These are phyloP conservation scores for Ichneumoninae sp. DNA, from an alignment of 2,888 invertebrate genomes.

Conservation along the genomic window DNA sequence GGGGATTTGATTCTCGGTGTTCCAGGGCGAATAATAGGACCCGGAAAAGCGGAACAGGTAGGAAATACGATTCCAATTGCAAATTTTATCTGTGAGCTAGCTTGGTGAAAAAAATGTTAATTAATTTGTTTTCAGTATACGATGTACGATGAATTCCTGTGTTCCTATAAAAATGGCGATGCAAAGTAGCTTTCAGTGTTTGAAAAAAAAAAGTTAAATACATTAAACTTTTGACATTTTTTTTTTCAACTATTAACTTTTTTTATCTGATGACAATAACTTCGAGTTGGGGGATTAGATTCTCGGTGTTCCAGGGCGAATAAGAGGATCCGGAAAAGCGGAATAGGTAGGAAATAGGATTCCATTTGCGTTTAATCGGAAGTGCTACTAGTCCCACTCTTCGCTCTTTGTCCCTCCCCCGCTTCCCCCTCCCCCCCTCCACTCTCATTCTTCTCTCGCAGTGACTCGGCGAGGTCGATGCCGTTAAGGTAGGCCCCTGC, in stretches of 20 bases:
- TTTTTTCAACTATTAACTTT: neutral
- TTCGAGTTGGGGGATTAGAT: neutral
- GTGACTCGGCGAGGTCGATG: neutral
- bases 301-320: conserved; percentile 35
- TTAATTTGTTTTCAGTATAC: too few relatives aligned
- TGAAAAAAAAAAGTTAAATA: neutral
- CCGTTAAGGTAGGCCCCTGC: conserved; percentile 51
- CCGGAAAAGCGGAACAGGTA: conserved; percentile 70
- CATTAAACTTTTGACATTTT: neutral
- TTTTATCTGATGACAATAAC: neutral
- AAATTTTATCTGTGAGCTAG: too few relatives aligned
- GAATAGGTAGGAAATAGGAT: conserved; percentile 74
- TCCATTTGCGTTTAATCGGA: conserved; percentile 74
- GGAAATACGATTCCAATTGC: conserved; percentile 74
- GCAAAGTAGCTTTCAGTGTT: neutral
- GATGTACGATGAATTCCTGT: too few relatives aligned
- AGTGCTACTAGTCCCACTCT: conserved; percentile 60
- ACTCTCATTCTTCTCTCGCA: conserved; percentile 15
- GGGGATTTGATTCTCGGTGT: neutral
- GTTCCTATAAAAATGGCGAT: too few relatives aligned
- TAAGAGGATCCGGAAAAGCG: conserved; percentile 67
- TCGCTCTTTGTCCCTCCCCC: too few relatives aligned
- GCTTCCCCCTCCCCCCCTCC: neutral
- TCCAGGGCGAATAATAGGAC: conserved; percentile 59
- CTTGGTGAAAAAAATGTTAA: too few relatives aligned